These are phyloP conservation scores for Troides aeacus DNA, from an alignment of 2,888 invertebrate genomes.

Conservation along the genomic window DNA sequence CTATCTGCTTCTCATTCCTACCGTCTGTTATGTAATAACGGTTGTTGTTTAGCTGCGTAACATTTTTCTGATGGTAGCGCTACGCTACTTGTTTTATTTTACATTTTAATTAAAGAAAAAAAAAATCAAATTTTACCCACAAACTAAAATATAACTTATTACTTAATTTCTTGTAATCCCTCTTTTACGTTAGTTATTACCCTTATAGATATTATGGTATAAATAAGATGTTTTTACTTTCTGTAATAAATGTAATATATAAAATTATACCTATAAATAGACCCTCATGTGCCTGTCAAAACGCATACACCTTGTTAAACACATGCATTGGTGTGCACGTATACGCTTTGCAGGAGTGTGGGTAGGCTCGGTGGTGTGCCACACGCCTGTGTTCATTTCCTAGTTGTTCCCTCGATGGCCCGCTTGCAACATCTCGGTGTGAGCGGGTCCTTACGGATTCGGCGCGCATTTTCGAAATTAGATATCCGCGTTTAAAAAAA, in stretches of 20 bases:
- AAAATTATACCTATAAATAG: conserved; percentile 63
- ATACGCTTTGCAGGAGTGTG: conserved; percentile 41
- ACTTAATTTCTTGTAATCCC: neutral
- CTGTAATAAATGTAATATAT: conserved; percentile 12
- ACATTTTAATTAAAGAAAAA: conserved; percentile 36
- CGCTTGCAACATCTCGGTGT: conserved; percentile 75
- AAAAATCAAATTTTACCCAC: neutral
- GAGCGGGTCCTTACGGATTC: conserved; percentile 72
- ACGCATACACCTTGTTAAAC: conserved; percentile 54
- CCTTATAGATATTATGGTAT: neutral
- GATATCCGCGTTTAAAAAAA: conserved; percentile 34
- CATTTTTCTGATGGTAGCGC: conserved; percentile 71
- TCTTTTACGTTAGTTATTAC: neutral
- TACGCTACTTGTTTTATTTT: conserved; percentile 51
- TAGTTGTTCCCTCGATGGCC: conserved; percentile 75
- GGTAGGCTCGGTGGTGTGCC: conserved; percentile 51
- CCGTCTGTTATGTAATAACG: conserved; percentile 78
- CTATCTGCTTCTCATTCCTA: conserved; percentile 49
- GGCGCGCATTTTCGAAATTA: conserved; percentile 63
- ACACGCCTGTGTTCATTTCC: conserved; percentile 68
- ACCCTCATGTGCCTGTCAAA: conserved; percentile 63
- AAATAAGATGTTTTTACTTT: neutral
- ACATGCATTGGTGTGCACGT: conserved; percentile 45
- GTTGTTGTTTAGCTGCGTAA: conserved; percentile 75
- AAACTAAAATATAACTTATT: neutral